phyloP scores from a whole-genome alignment of 2,113 vertebrate genomes.

The Rhegmatorhina hoffmannsi region DNA sequence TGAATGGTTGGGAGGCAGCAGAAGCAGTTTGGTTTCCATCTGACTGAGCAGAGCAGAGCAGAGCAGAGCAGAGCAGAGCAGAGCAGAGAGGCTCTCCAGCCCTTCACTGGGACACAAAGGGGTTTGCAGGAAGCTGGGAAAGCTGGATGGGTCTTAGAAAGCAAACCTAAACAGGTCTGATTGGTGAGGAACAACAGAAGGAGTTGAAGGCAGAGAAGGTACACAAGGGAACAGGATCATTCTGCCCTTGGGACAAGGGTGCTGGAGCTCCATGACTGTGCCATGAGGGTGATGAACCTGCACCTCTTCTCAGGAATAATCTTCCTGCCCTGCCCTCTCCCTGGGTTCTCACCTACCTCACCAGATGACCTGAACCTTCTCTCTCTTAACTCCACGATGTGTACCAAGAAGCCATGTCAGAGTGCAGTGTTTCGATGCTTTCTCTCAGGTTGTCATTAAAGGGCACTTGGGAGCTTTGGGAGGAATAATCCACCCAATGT shows the following conservation, averaged over 20 bases:
- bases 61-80: not conserved
- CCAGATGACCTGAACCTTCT: not conserved
- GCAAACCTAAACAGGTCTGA: not conserved
- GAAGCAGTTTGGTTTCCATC: not conserved
- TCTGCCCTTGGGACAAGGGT: not conserved
- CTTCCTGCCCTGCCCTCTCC: not conserved
- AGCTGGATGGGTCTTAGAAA: not conserved
- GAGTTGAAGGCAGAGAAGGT: not conserved
- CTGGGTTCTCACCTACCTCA: not conserved
- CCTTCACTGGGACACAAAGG: not conserved
- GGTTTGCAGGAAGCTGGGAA: not conserved
- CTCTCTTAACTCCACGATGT: not conserved
- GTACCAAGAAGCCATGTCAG: not conserved
- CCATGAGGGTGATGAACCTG: not conserved
- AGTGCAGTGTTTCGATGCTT: not conserved
- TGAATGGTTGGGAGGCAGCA: conserved; percentile 31
- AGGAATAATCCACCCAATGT: not conserved
- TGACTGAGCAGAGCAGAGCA: not conserved
- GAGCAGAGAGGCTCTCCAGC: not conserved
- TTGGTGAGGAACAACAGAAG: not conserved
- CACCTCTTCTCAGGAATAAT: not conserved
- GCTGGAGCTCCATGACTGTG: not conserved
- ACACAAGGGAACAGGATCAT: not conserved
- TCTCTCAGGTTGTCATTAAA: not conserved
- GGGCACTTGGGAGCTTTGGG: not conserved